These are phyloP conservation scores for Lanistes nyassanus DNA, from an alignment of 1,140 invertebrate species.

Conservation along the genomic window DNA sequence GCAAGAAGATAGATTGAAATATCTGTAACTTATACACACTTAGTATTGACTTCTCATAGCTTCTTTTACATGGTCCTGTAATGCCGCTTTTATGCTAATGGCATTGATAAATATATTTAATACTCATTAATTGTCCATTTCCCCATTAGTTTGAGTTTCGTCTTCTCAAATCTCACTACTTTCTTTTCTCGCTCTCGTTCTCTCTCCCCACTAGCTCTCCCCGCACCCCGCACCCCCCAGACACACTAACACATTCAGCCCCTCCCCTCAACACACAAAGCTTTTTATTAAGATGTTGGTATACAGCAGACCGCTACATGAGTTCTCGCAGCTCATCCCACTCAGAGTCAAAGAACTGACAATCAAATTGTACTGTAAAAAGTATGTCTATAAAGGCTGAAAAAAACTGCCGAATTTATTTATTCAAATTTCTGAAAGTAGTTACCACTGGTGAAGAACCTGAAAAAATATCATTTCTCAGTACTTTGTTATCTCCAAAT, in stretches of 20 bases:
- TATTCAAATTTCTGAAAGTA: too few relatives aligned
- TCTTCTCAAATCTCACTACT: neutral
- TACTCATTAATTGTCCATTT: neutral
- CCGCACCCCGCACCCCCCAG: neutral
- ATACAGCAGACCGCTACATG: too few relatives aligned
- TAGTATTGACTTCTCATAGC: neutral
- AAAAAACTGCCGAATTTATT: too few relatives aligned
- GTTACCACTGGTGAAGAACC: too few relatives aligned
- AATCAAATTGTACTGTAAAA: neutral
- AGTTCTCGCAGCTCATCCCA: neutral
- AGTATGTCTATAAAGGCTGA: neutral
- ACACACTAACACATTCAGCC: neutral
- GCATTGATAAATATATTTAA: too few relatives aligned
- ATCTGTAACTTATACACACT: neutral
- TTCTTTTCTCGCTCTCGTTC: neutral
- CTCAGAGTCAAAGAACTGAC: neutral
- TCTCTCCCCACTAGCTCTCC: neutral
- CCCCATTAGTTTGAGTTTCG: neutral
- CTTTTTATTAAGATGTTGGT: too few relatives aligned
- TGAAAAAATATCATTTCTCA: too few relatives aligned
- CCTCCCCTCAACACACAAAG: neutral
- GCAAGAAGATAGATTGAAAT: neutral
- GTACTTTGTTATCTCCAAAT: too few relatives aligned
- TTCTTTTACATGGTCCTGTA: neutral
- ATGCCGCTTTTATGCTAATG: too few relatives aligned